Base-by-base conservation (phyloP, 2,888 invertebrate species). In the Leptopilina syphax region DNA sequence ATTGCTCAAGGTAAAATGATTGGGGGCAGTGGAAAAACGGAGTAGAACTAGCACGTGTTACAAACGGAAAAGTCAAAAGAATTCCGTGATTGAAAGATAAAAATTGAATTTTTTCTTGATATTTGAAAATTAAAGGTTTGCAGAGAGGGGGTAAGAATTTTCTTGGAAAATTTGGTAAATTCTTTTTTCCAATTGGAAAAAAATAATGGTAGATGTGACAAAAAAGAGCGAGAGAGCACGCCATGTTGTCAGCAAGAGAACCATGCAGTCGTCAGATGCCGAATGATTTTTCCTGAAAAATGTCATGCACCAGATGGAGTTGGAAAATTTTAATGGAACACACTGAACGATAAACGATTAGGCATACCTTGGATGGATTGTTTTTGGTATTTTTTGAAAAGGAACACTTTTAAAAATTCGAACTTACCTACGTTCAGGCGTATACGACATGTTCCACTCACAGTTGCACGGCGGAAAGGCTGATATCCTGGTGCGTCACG, bases 401-500 rank as follows among this genome's bases (percentile, higher is more conserved):
- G 50, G 57, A 83, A 84, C 81, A 60, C 24, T 34, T 67, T 76
- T 89, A 90, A 92, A 92, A 93, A 92, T 90, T 88, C 86, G 88
- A 92, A 94, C 95, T 96, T 95, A 96, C 96, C 96, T 95, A 94
- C 95, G 94, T 93, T 96, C 96, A 93, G 94, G 93, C 92, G 95
- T 94, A 95, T 94, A 95, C 93, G 96, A 96, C 96, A 96, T 96
- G 95, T 95, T 96, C 94, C 94, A 95, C 95, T 95, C 94, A 94
- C 94, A 94, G 94, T 94, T 93, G 95, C 94, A 94, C 94, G 94
- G 95, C 95, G 95, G 95, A 95, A 96, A 96, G 94, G 93, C 90
- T 89, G 90, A 91, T 85, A 88, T 88, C 87, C 88, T 88, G 89
- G 89, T 90, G 91, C 91, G 91, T 91, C 91, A 91, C 90, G 84